Percentiles rank a stretch among this genome's conserved stretches.
These are phyloP conservation scores for Himalopsyche kuldschensis DNA, from an alignment of 2,888 invertebrate genomes.

Conservation along the genomic window DNA sequence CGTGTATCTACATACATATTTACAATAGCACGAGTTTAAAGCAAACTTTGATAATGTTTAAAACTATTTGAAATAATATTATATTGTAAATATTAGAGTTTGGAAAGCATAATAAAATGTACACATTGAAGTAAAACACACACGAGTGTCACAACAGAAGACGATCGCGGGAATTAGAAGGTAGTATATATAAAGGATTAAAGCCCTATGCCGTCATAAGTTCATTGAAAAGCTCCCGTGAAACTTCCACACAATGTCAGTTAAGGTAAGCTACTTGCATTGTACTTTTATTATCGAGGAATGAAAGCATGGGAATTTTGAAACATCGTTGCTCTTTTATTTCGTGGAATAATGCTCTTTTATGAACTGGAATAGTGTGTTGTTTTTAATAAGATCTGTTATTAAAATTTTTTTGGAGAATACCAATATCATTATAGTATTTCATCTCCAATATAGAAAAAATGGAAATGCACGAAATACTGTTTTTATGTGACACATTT, in stretches of 20 bases:
- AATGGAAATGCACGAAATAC: too few relatives aligned
- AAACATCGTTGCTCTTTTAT: neutral
- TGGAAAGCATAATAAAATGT: neutral
- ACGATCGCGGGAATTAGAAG: neutral
- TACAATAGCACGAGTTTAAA: too few relatives aligned
- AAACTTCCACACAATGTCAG: constrained; percentile 2
- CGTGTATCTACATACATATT: too few relatives aligned
- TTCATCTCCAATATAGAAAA: too few relatives aligned
- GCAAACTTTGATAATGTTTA: too few relatives aligned
- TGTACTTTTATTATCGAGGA: neutral
- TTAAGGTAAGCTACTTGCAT: neutral
- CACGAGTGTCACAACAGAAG: neutral
- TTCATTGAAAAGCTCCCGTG: neutral
- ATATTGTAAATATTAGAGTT: neutral
- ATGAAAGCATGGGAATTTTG: neutral
- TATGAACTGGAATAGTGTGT: too few relatives aligned
- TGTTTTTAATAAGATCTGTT: too few relatives aligned
- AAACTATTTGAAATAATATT: too few relatives aligned
- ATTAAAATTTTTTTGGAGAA: too few relatives aligned
- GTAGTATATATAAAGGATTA: constrained; percentile 18
- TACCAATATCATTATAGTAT: too few relatives aligned
- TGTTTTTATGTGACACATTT: too few relatives aligned
- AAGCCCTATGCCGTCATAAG: constrained; percentile 6
- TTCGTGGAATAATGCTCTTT: neutral
- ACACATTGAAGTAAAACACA: neutral